A percentile compares a stretch with the other conserved stretches of the same genome.
Evolutionary conservation across 2,888 invertebrate species (phyloP).

Genomic region (Agriotes lineatus): DNA sequence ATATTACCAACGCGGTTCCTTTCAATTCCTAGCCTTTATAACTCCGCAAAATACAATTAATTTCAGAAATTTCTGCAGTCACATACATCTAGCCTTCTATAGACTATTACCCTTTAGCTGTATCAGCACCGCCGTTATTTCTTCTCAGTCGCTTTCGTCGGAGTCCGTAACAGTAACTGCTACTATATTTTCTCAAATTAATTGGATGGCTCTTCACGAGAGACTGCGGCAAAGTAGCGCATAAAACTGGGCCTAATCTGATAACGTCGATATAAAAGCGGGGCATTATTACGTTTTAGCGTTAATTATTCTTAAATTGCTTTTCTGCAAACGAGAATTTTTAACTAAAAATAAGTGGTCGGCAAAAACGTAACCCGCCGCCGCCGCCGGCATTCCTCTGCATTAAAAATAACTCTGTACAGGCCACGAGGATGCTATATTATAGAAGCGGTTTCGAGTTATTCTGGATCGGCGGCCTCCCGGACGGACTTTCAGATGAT

Average conservation of each 20-base stretch:
- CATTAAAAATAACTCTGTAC: constrained; percentile 43
- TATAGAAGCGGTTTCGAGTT: constrained; percentile 43
- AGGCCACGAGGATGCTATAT: constrained; percentile 36
- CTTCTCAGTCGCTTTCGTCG: too few species aligned
- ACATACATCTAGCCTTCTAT: too few species aligned
- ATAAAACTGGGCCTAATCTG: not conserved
- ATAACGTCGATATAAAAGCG: not conserved
- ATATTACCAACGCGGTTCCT: too few species aligned
- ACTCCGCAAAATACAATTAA: too few species aligned
- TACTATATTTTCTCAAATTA: too few species aligned
- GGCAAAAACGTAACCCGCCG: constrained; percentile 31
- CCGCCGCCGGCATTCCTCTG: constrained; percentile 43
- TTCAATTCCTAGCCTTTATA: too few species aligned
- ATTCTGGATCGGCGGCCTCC: constrained; percentile 43
- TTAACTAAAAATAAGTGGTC: constrained; percentile 27
- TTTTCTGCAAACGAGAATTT: constrained; percentile 27
- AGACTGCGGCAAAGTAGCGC: too few species aligned
- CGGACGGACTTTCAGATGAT: constrained; percentile 23
- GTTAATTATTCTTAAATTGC: constrained; percentile 22
- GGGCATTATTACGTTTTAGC: not conserved
- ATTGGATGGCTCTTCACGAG: too few species aligned
- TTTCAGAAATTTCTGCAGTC: too few species aligned
- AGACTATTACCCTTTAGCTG: too few species aligned
- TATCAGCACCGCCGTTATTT: too few species aligned
- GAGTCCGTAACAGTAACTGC: too few species aligned